Conservation (phyloP, 2,113 vertebrate genomes). For the Oryctolagus cuniculus region mOryCun1.1 NC_091437.1:2461001-2461500, state of each 20-base stretch:
- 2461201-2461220: neutral
- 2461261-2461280: neutral
- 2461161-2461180: neutral
- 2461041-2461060: neutral
- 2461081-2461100: too few relatives aligned
- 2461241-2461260: neutral
- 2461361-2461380: too few relatives aligned
- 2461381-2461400: too few relatives aligned
- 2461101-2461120: too few relatives aligned
- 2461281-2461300: neutral
- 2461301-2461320: neutral
- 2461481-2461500: too few relatives aligned
- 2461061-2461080: neutral
- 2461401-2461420: too few relatives aligned
- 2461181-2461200: neutral
- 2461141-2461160: too few relatives aligned
- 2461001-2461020: neutral
- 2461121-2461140: too few relatives aligned
- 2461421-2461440: too few relatives aligned
- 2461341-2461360: neutral
- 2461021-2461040: neutral
- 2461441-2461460: too few relatives aligned
- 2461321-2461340: neutral
- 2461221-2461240: neutral
- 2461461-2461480: too few relatives aligned